A percentile compares a stretch with the other conserved stretches of the same genome.
phyloP scores from a whole-genome alignment of 2,113 vertebrate genomes.

The Meriones unguiculatus region DNA sequence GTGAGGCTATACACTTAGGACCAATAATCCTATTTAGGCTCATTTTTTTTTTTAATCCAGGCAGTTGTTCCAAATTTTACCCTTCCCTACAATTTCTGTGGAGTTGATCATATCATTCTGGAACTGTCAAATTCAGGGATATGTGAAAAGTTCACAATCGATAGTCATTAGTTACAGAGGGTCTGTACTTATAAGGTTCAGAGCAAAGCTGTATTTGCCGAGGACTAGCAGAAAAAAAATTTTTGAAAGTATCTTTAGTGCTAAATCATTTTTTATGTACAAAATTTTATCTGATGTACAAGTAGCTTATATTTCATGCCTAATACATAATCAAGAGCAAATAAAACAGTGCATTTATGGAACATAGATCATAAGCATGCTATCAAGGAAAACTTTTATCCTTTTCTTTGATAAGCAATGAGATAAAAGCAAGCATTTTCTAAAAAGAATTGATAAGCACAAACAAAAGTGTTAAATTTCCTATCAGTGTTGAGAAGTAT shows the following conservation, averaged over 20 bases:
- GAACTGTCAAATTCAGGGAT: not conserved
- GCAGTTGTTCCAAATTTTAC: not conserved
- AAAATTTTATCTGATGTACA: conserved; percentile 12
- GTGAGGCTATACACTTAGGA: not conserved
- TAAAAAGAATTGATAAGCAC: conserved; percentile 17
- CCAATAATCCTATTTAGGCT: not conserved
- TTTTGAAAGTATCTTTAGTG: not conserved
- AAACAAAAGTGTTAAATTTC: conserved; percentile 47
- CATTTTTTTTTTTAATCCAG: not conserved
- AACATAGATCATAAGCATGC: not conserved
- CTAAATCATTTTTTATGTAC: not conserved
- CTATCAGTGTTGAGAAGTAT: not conserved
- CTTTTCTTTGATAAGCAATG: not conserved
- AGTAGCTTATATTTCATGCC: not conserved
- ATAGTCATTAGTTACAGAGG: not conserved
- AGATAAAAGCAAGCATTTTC: conserved; percentile 37
- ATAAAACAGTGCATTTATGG: not conserved
- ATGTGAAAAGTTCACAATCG: conserved; percentile 20
- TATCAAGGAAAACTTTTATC: not conserved
- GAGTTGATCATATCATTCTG: not conserved
- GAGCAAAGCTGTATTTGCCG: not conserved
- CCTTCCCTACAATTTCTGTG: not conserved
- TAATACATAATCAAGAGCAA: not conserved
- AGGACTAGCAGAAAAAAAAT: not conserved
- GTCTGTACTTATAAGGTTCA: not conserved